A percentile compares a stretch with the other conserved stretches of the same genome.
Conservation (phyloP, 2,888 invertebrate species). For the Euproctis similis region DNA sequence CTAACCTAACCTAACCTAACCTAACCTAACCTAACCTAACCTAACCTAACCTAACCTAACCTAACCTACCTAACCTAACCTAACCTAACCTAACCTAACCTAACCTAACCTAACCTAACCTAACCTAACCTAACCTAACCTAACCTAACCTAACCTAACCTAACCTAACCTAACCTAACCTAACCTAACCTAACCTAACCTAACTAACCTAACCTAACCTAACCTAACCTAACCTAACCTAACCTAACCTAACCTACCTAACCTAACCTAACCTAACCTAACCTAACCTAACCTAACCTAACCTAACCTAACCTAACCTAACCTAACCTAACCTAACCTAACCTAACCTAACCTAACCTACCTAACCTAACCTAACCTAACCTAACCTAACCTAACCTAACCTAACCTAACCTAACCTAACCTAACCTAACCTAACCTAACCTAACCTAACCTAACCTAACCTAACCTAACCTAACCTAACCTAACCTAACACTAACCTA, state of each 20-base stretch:
- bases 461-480: constrained; percentile 20
- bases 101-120: constrained; percentile 9
- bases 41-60: constrained; percentile 6
- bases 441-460: constrained; percentile 18
- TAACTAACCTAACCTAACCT: constrained; percentile 17
- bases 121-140: constrained; percentile 9
- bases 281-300: constrained; percentile 18
- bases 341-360: constrained; percentile 19
- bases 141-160: constrained; percentile 10
- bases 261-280: constrained; percentile 15
- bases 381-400: constrained; percentile 18
- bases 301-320: constrained; percentile 19
- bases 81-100: constrained; percentile 9
- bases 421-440: constrained; percentile 17
- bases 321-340: constrained; percentile 20
- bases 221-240: constrained; percentile 16
- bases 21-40: constrained; percentile 10
- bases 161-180: constrained; percentile 10
- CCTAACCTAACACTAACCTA: constrained; percentile 20
- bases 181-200: constrained; percentile 12
- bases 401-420: constrained; percentile 18
- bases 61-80: constrained; percentile 9
- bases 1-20: constrained; percentile 7
- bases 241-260: constrained; percentile 15
- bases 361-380: constrained; percentile 21